Percentiles rank a stretch among this genome's conserved stretches.
Conservation (phyloP, 2,797 vertebrate species). For the Sus cebifrons region DNA sequence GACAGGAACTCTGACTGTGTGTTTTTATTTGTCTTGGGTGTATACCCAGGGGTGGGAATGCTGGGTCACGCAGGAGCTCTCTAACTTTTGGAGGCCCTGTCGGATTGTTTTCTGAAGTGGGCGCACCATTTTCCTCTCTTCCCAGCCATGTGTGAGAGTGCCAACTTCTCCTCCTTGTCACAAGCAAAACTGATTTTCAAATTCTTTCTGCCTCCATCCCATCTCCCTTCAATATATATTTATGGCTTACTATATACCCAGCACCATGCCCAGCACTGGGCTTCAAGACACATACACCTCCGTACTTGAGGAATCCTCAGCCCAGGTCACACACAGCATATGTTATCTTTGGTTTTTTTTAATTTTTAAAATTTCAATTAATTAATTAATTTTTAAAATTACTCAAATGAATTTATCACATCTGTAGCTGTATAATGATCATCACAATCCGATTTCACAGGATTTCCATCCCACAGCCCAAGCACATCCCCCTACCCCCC, state of each 20-base stretch:
- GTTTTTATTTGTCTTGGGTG: conserved; percentile 32
- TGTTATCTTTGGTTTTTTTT: neutral
- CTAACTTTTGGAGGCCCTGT: conserved; percentile 2
- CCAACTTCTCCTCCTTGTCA: neutral
- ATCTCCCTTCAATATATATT: conserved; percentile 7
- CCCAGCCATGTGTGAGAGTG: neutral
- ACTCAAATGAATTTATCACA: too few species aligned
- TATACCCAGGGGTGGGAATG: neutral
- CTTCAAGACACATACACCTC: neutral
- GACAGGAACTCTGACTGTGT: neutral
- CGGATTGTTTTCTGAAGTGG: conserved; percentile 17
- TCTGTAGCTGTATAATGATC: too few species aligned
- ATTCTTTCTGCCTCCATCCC: neutral
- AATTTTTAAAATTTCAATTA: too few species aligned
- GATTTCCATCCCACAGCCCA: too few species aligned
- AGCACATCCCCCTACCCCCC: too few species aligned
- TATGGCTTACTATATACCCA: neutral
- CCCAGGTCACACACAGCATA: neutral
- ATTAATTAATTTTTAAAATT: too few species aligned
- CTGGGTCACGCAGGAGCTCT: neutral
- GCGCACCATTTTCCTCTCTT: neutral
- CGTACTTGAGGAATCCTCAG: neutral
- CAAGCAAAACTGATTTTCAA: conserved; percentile 20
- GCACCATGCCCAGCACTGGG: neutral
- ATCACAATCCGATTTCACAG: too few species aligned